Base-by-base conservation (phyloP, 2,888 invertebrate genomes). In the Horisme vitalbata region DNA sequence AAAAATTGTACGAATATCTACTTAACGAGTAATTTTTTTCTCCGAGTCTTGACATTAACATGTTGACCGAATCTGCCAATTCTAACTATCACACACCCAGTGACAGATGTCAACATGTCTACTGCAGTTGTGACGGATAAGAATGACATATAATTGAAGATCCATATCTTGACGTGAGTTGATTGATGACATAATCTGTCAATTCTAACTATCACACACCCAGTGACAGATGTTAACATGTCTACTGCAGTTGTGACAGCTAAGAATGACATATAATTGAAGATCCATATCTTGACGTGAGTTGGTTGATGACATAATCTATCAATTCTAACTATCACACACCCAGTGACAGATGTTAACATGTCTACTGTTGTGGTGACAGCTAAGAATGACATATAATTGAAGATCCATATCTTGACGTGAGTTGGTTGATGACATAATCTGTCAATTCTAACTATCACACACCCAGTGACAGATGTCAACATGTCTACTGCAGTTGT, bases 311-410 rank as follows among this genome's bases (percentile, higher is more conserved):
- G 44, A 27, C 6, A 35, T 6, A 15, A 23, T 47, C 47, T 48
- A 8, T 11, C 24, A 47, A 5, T 10, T 9, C 28, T 24, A 48
- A 41, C 45, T 44, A 52, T 57, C 52, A 52, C 26, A 34, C 37
- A 55, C 53, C 55, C 57, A 54, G 57, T 57, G 57, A 54, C 38
- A 50, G 45, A 35, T 54, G 10, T 27, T n/a, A 14, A 48, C 31
- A 36, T 50, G 36, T 41, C 36, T 41, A 50, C 44, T 41, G 36
- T 30, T 26, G 9, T 7, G 10, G 34, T 39, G 49, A 50, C 9
- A 33, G 24, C 33, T 41, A 33, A 9, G 9, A 9, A 11, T 13
- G 26, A 24, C 23, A 41, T 15, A 24, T 4, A 9, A 26, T 9
- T 10, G 10, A 3, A 39, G 30, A 14, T 31, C 28, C 2, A 11